phyloP scores from a whole-genome alignment of 2,888 invertebrate genomes.

The Meiosimyza platycephala region DNA sequence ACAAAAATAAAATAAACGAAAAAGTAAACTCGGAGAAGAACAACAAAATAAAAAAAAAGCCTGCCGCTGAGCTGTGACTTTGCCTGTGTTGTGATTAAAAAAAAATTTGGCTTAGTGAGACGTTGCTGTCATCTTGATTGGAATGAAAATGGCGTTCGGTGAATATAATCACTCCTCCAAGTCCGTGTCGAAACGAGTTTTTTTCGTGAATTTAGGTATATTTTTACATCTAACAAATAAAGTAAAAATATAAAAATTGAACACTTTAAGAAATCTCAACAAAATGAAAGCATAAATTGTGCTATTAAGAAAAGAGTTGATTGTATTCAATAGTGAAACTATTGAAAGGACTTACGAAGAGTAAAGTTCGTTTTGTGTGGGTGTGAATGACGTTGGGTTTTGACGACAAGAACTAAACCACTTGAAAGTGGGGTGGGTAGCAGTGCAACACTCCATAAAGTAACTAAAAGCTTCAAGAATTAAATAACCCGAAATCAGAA shows the following conservation, averaged over 20 bases:
- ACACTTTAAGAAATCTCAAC: background rate
- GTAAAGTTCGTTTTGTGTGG: background rate
- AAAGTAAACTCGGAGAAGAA: background rate
- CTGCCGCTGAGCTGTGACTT: slow-evolving; percentile 2
- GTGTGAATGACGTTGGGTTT: background rate
- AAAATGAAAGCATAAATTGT: background rate
- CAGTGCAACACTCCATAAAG: slow-evolving; percentile 26
- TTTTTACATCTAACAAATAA: background rate
- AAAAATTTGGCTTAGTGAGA: slow-evolving; percentile 31
- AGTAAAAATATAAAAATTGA: background rate
- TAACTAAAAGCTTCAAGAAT: slow-evolving; percentile 10
- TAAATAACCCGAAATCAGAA: slow-evolving; percentile 29
- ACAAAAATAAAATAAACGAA: slow-evolving; percentile 29
- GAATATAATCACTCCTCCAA: slow-evolving; percentile 36
- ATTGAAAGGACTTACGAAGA: background rate
- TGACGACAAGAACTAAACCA: background rate
- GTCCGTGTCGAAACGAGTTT: slow-evolving; percentile 36
- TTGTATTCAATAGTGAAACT: background rate
- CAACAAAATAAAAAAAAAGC: background rate
- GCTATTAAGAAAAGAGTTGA: background rate
- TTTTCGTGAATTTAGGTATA: slow-evolving; percentile 14
- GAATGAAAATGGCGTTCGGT: slow-evolving; percentile 49
- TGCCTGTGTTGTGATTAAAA: slow-evolving; percentile 36
- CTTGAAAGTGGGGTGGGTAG: slow-evolving; percentile 6
- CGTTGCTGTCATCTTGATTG: slow-evolving; percentile 35